Evolutionary conservation across 1,140 invertebrate genomes (phyloP).

Genomic region (Drosophila pandora): DNA sequence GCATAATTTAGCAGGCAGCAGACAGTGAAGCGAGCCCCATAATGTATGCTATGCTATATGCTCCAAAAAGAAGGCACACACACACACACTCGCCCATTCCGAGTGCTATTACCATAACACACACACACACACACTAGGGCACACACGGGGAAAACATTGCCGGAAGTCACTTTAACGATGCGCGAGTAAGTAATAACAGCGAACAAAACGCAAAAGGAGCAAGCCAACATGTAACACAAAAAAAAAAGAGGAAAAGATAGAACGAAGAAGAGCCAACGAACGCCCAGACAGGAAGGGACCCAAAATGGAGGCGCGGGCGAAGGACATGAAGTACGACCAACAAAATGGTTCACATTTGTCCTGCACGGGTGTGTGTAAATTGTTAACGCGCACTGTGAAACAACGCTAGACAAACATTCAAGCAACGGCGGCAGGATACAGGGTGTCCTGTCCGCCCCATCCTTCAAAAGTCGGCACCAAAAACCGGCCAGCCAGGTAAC

Average conservation of each 20-base stretch:
- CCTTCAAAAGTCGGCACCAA: not conserved
- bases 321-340: constrained; percentile 47
- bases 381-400: constrained; percentile 64
- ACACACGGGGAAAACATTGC: constrained; percentile 39
- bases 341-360: constrained; percentile 73
- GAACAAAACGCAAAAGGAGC: constrained; percentile 45
- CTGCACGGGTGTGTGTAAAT: constrained; percentile 33
- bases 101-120: constrained; percentile 63
- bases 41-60: constrained; percentile 63
- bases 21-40: constrained; percentile 52
- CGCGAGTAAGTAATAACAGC: constrained; percentile 78
- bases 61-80: constrained; percentile 25
- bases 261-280: constrained; percentile 15
- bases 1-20: constrained; percentile 77
- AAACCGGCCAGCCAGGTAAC: constrained; percentile 25
- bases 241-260: constrained; percentile 21
- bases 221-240: constrained; percentile 8
- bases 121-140: constrained; percentile 9
- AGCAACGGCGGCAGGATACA: constrained; percentile 23
- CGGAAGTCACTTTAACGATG: constrained; percentile 82
- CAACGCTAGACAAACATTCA: constrained; percentile 54
- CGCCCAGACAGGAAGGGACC: constrained; percentile 30
- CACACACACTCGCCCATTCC: constrained; percentile 11
- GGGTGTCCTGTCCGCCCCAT: constrained; percentile 19
- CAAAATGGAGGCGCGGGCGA: constrained; percentile 6